A percentile compares a stretch with the other conserved stretches of the same genome.
Conservation (phyloP, 2,797 vertebrate species). For the Oryzias dopingdopingensis region DNA sequence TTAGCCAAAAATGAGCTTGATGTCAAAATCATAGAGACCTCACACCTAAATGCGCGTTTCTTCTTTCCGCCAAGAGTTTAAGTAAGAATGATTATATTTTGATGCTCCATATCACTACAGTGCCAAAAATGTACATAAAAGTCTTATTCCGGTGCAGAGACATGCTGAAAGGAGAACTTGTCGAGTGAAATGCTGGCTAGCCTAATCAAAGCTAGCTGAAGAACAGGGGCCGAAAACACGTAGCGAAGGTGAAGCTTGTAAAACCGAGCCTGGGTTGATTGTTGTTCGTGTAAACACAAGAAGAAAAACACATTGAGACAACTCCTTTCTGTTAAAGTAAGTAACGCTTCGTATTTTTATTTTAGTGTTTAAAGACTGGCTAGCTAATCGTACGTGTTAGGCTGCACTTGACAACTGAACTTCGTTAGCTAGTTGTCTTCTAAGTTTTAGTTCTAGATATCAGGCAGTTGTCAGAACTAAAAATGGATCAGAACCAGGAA, state of each 20-base stretch:
- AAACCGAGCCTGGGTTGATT: slow-evolving; percentile 30
- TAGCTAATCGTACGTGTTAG: slow-evolving; percentile 20
- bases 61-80: slow-evolving; percentile 6
- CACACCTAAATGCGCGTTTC: slow-evolving; percentile 8
- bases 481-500: neutral
- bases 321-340: slow-evolving; percentile 39
- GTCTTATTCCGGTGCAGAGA: slow-evolving; percentile 60
- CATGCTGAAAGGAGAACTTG: slow-evolving; percentile 67
- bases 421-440: slow-evolving; percentile 37
- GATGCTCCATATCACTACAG: slow-evolving; percentile 4
- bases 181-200: slow-evolving; percentile 75
- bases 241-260: slow-evolving; percentile 40
- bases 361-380: slow-evolving; percentile 3
- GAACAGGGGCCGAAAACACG: slow-evolving; percentile 52
- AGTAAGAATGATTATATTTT: slow-evolving; percentile 5
- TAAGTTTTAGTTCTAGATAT: slow-evolving; percentile 8
- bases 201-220: slow-evolving; percentile 46
- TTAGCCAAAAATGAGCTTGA: slow-evolving; percentile 66
- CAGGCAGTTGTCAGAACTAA: neutral
- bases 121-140: slow-evolving; percentile 71
- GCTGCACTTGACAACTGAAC: slow-evolving; percentile 49
- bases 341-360: slow-evolving; percentile 25
- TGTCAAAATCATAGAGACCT: slow-evolving; percentile 26
- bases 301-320: slow-evolving; percentile 19
- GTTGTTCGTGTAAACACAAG: slow-evolving; percentile 26